These are phyloP conservation scores for Apogon talboti DNA, from an alignment of 2,797 vertebrate genomes.

Conservation along the genomic window DNA sequence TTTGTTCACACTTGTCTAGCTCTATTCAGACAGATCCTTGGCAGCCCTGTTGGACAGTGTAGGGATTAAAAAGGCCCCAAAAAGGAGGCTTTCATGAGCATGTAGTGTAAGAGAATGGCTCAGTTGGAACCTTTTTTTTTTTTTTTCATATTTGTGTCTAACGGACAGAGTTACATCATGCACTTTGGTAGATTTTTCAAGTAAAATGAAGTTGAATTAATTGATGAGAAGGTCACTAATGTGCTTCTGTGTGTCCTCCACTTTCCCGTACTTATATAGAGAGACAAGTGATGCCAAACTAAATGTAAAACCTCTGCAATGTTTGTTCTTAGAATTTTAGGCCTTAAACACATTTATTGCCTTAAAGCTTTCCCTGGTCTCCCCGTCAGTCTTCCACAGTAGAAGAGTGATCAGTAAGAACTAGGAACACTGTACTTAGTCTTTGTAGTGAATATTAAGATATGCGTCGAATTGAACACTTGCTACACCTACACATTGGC, in stretches of 20 bases:
- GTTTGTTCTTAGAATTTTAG: neutral
- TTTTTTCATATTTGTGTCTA: no score
- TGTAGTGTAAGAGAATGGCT: slow-evolving; percentile 1
- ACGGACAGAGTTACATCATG: neutral
- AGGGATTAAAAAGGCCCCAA: neutral
- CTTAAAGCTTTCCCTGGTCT: slow-evolving; percentile 5
- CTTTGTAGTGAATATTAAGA: slow-evolving; percentile 40
- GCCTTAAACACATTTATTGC: slow-evolving; percentile 20
- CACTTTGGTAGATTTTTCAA: neutral
- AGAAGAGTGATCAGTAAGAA: slow-evolving; percentile 50
- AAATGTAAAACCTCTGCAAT: no score
- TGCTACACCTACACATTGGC: slow-evolving; percentile 57
- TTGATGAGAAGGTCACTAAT: neutral
- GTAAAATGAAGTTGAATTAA: neutral
- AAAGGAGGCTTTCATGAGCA: slow-evolving; percentile 2
- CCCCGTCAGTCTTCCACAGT: slow-evolving; percentile 25
- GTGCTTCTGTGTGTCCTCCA: neutral
- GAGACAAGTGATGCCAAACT: neutral
- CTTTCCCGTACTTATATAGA: neutral
- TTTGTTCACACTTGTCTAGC: neutral
- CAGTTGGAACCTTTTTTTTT: neutral
- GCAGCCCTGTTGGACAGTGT: neutral
- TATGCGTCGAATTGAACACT: slow-evolving; percentile 32
- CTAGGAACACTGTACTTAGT: slow-evolving; percentile 40
- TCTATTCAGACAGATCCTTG: slow-evolving; percentile 4